These are phyloP conservation scores for Melanocharis versteri DNA, from an alignment of 2,113 vertebrate species.

Conservation along the genomic window DNA sequence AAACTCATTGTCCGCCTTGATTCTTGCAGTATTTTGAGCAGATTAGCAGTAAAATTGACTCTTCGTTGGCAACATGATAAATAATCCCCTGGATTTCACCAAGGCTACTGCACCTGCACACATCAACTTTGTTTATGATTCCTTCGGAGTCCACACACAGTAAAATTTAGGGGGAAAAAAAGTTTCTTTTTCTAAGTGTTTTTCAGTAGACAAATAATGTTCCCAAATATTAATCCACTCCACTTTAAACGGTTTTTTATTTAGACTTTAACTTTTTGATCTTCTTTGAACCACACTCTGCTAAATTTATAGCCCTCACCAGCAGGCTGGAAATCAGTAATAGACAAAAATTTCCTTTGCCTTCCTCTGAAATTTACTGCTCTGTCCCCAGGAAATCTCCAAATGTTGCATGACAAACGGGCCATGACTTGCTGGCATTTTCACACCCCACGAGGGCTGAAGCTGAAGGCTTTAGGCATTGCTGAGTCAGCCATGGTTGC, in stretches of 20 bases:
- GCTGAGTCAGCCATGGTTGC: not conserved
- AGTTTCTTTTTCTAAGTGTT: not conserved
- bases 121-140: not conserved
- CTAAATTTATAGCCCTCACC: not conserved
- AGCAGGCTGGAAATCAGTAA: not conserved
- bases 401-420: not conserved
- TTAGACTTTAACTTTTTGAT: not conserved
- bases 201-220: not conserved
- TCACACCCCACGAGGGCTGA: not conserved
- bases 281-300: not conserved
- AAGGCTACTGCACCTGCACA: not conserved
- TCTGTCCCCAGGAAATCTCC: constrained; percentile 4
- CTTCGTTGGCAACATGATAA: not conserved
- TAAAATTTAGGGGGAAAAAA: not conserved
- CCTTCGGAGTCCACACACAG: not conserved
- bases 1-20: not conserved
- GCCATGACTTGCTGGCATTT: not conserved
- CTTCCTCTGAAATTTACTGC: not conserved
- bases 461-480: not conserved
- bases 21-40: not conserved
- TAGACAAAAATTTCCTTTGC: not conserved
- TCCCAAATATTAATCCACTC: not conserved
- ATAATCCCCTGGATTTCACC: not conserved
- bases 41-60: not conserved
- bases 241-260: not conserved